These are phyloP conservation scores for Nasalis larvatus DNA, from an alignment of 2,113 vertebrate genomes.

Conservation along the genomic window DNA sequence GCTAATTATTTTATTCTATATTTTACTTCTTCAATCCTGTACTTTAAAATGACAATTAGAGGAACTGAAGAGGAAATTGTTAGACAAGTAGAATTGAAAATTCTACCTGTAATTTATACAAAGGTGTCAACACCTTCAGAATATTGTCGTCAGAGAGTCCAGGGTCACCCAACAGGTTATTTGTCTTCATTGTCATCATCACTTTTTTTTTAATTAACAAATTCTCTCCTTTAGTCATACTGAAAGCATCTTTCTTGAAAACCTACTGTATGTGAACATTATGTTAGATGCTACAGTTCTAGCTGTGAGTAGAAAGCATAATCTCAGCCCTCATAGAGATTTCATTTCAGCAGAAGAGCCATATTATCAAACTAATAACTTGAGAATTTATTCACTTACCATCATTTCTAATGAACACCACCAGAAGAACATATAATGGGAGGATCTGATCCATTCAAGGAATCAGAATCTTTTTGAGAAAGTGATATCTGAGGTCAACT, in stretches of 20 bases:
- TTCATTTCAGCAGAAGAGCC: neutral
- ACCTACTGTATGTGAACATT: neutral
- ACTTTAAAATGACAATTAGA: neutral
- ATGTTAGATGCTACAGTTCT: rapidly evolving
- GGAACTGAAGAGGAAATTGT: neutral
- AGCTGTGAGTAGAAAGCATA: neutral
- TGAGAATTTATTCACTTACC: rapidly evolving
- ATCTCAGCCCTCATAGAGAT: neutral
- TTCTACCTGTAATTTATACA: neutral
- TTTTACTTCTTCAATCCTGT: neutral
- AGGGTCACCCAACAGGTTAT: neutral
- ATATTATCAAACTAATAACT: neutral
- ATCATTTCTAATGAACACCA: neutral
- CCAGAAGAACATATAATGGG: neutral
- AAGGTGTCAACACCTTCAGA: neutral
- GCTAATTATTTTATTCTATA: neutral
- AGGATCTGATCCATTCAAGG: neutral
- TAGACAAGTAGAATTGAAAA: neutral
- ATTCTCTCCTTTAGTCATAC: neutral
- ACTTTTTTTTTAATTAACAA: neutral
- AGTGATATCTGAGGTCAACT: neutral
- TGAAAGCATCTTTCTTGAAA: neutral
- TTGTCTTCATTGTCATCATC: neutral
- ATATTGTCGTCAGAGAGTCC: neutral
- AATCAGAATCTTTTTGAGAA: neutral